Evolutionary conservation across 2,113 vertebrate species (phyloP).

Genomic region (Aptenodytes patagonicus): DNA sequence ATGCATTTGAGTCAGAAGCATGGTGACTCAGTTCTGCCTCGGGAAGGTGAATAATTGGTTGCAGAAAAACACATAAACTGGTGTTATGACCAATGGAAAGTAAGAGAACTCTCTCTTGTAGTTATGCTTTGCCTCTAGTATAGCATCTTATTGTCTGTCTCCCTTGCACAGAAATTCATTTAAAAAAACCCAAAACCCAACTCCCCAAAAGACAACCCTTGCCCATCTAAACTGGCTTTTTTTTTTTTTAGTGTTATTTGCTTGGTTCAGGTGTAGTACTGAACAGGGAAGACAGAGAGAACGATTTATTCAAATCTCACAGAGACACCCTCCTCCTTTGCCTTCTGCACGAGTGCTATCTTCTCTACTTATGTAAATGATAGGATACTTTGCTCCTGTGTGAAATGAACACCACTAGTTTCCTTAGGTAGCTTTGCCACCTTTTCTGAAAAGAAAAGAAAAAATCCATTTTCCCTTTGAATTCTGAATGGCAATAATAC

Average conservation of each 20-base stretch:
- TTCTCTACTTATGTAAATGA: background rate
- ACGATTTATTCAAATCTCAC: background rate
- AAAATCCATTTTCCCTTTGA: background rate
- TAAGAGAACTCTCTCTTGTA: background rate
- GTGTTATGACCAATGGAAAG: background rate
- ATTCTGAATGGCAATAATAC: background rate
- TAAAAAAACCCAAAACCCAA: background rate
- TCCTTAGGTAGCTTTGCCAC: background rate
- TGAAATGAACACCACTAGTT: background rate
- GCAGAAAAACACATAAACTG: background rate
- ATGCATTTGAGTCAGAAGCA: background rate
- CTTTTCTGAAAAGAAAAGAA: background rate
- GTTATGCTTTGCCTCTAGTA: background rate
- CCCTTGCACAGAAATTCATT: background rate
- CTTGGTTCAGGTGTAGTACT: background rate
- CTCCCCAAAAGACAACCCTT: accelerated
- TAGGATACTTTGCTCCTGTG: background rate
- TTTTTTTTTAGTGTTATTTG: background rate
- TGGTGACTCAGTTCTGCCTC: background rate
- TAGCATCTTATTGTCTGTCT: background rate
- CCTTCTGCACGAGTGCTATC: background rate
- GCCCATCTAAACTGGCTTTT: background rate
- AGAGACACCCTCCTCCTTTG: background rate
- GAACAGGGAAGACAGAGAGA: background rate
- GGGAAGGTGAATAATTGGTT: background rate